phyloP scores from a whole-genome alignment of 2,888 invertebrate species.

The Balanococcus diminutus region DNA sequence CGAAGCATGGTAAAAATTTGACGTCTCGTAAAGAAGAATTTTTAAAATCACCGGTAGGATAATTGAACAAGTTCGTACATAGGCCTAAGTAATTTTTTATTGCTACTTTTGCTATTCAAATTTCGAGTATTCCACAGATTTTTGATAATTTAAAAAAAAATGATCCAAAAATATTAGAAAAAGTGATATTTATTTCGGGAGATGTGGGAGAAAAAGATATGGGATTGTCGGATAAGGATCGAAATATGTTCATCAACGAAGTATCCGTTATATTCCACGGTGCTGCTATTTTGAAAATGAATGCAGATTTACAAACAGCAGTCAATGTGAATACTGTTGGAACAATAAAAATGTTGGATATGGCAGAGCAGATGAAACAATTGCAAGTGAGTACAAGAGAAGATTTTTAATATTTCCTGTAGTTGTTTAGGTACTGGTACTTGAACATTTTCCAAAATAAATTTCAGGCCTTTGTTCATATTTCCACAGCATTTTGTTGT shows the following conservation, averaged over 20 bases:
- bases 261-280: constrained; percentile 87
- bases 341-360: background rate
- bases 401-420: too few relatives aligned
- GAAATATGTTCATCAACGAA: constrained; percentile 69
- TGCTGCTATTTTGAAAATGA: constrained; percentile 89
- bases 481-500: background rate
- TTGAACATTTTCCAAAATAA: too few relatives aligned
- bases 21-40: background rate
- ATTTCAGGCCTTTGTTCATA: background rate
- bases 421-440: too few relatives aligned
- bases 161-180: constrained; percentile 74
- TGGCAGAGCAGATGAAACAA: background rate
- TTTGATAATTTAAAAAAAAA: constrained; percentile 66
- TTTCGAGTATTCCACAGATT: constrained; percentile 1
- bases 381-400: background rate
- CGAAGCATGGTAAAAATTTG: background rate
- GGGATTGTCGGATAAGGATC: constrained; percentile 69
- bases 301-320: constrained; percentile 86
- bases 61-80: too few relatives aligned
- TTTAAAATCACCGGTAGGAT: background rate
- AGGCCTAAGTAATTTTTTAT: too few relatives aligned
- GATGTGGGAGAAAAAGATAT: constrained; percentile 73
- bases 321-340: constrained; percentile 90
- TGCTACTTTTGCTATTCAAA: constrained; percentile 46
- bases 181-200: constrained; percentile 76